Base-by-base conservation (phyloP, 2,797 vertebrate genomes). In the Enteromius fasciolatus region DNA sequence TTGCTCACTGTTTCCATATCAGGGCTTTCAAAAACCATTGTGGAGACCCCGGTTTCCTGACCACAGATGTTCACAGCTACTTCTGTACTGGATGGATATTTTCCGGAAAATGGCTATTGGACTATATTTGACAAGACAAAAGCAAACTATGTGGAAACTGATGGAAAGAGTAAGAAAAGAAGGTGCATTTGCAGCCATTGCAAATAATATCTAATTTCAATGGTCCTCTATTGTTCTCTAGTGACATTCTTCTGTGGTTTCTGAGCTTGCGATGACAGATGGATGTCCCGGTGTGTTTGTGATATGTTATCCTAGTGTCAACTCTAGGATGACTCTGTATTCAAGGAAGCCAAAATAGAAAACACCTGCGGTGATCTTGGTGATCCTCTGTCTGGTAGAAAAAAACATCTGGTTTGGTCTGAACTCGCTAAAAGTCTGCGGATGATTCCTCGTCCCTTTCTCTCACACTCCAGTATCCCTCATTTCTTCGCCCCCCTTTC, bases 361-460 rank as follows among this genome's bases (percentile, higher is more conserved):
- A 94, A 90, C 94, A 95, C 91, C 92, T 95, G 93, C 90, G 90
- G 88, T 90, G 93, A 91, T 91, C 87, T 54, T 91, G 89, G 92
- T 91, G 90, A 91, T 90, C 88, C 81, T 89, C 84, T 83, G 48
- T 93, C 90, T 93, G 87, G 84, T 91, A 91, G 88, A 86, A 48
- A 63, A 90, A 90, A 91, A 92, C 91, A 93, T 93, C 92, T 95
- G 92, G 88, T 94, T 93, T 92, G 88, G 89, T 92, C 91, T 90
- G 83, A 84, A 74, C 75, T 84, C 33, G 41, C 82, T 64, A 74
- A 85, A 59, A 88, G 81, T 59, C 90, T 87, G 87, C 88, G 88
- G 82, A 88, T 89, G 79, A 81, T 81, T 82, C 82, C 76, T 81
- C 50, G 75, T 87, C 83, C 80, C 67, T 82, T 81, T 83, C 80